Conservation (phyloP, 2,888 invertebrate species). For the Drosophila sordidapex region DNA sequence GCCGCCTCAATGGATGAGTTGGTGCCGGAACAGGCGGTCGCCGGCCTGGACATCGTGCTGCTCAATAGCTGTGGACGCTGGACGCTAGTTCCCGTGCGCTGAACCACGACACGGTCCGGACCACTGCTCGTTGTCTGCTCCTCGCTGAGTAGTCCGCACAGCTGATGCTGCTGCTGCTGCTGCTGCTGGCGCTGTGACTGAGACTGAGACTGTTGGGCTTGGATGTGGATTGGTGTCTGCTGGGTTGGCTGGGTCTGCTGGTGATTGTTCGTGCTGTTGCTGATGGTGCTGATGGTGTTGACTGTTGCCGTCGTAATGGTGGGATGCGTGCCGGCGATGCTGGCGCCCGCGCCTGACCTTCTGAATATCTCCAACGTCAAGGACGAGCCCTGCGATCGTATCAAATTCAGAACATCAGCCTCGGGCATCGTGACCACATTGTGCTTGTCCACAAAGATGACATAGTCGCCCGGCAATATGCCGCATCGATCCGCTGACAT, state of each 20-base stretch:
- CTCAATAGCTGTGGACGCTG: conserved; percentile 50
- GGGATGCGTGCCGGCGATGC: conserved; percentile 35
- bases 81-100: conserved; percentile 71
- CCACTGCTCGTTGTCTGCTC: conserved; percentile 19
- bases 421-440: conserved; percentile 94
- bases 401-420: conserved; percentile 88
- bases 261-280: conserved; percentile 18
- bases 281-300: conserved; percentile 21
- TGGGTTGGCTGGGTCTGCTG: not conserved
- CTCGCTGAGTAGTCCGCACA: conserved; percentile 36
- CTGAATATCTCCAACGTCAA: conserved; percentile 90
- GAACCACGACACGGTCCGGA: conserved; percentile 36
- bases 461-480: conserved; percentile 92
- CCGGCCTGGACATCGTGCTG: conserved; percentile 85
- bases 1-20: conserved; percentile 88
- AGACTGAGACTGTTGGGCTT: conserved; percentile 17
- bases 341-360: conserved; percentile 82
- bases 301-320: conserved; percentile 32
- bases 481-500: conserved; percentile 94
- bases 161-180: conserved; percentile 20
- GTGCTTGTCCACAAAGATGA: conserved; percentile 94
- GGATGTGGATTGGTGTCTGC: not conserved
- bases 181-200: conserved; percentile 20
- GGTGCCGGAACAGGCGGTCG: conserved; percentile 88
- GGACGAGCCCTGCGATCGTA: conserved; percentile 89